These are phyloP conservation scores for Zeuzera pyrina DNA, from an alignment of 2,888 invertebrate species.

Conservation along the genomic window DNA sequence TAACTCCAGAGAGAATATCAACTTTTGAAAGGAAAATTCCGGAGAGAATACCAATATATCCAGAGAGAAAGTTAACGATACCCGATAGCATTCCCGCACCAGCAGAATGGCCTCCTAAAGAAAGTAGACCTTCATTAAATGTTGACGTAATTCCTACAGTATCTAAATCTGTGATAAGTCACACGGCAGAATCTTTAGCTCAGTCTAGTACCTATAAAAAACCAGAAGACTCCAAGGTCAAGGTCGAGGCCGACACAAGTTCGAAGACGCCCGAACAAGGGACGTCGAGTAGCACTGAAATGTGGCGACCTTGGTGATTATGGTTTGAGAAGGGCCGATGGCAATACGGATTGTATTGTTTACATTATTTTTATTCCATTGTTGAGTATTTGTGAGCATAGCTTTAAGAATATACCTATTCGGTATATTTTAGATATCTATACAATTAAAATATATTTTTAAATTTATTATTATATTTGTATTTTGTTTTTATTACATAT, in stretches of 20 bases:
- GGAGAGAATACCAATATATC: background rate
- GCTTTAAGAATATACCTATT: constrained; percentile 51
- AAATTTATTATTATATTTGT: background rate
- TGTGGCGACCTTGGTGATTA: constrained; percentile 63
- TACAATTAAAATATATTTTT: background rate
- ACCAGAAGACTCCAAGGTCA: constrained; percentile 13
- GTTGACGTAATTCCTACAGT: constrained; percentile 5
- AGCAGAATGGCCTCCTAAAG: constrained; percentile 22
- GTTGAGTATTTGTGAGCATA: constrained; percentile 12
- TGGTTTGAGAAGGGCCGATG: background rate
- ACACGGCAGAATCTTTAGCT: constrained; percentile 54
- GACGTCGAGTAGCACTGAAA: constrained; percentile 40
- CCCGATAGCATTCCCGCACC: constrained; percentile 49
- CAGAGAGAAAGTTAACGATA: constrained; percentile 28
- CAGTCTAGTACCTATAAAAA: constrained; percentile 21
- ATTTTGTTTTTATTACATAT: background rate
- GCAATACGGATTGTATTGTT: background rate
- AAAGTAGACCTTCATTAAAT: constrained; percentile 11
- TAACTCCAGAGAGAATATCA: constrained; percentile 20
- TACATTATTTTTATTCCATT: background rate
- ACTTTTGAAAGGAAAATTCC: constrained; percentile 24
- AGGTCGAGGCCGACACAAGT: constrained; percentile 36
- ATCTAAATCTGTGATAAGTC: constrained; percentile 54
- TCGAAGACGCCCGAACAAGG: constrained; percentile 50
- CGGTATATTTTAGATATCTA: constrained; percentile 25